A percentile compares a stretch with the other conserved stretches of the same genome.
Conservation (phyloP, 2,797 vertebrate species). For the Muscicapa striata region DNA sequence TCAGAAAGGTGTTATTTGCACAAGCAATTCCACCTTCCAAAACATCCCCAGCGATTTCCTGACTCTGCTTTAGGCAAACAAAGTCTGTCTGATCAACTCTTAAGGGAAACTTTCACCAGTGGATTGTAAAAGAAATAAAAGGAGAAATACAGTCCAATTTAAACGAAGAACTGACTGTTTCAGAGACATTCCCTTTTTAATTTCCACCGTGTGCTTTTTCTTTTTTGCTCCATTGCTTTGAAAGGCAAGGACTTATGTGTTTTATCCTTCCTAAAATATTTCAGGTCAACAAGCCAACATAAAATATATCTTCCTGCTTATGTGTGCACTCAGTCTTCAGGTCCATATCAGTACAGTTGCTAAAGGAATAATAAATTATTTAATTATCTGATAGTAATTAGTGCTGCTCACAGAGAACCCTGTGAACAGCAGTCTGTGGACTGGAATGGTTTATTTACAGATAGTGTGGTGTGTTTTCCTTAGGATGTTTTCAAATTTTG, state of each 20-base stretch:
- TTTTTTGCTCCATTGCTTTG: background rate
- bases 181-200: background rate
- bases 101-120: background rate
- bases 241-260: background rate
- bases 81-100: background rate
- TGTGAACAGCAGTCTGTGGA: background rate
- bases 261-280: background rate
- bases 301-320: background rate
- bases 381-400: conserved; percentile 5
- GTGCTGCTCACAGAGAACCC: background rate
- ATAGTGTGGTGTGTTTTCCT: background rate
- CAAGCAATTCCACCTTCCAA: background rate
- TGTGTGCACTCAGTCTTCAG: background rate
- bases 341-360: background rate
- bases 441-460: background rate
- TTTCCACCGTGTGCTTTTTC: background rate
- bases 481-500: background rate
- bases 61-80: background rate
- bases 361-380: background rate
- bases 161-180: background rate
- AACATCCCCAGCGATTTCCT: background rate
- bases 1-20: background rate
- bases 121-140: too few relatives aligned
- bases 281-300: background rate
- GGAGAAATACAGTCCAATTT: background rate